Evolutionary conservation across 2,797 vertebrate species (phyloP).

Genomic region (Esox lucius): DNA sequence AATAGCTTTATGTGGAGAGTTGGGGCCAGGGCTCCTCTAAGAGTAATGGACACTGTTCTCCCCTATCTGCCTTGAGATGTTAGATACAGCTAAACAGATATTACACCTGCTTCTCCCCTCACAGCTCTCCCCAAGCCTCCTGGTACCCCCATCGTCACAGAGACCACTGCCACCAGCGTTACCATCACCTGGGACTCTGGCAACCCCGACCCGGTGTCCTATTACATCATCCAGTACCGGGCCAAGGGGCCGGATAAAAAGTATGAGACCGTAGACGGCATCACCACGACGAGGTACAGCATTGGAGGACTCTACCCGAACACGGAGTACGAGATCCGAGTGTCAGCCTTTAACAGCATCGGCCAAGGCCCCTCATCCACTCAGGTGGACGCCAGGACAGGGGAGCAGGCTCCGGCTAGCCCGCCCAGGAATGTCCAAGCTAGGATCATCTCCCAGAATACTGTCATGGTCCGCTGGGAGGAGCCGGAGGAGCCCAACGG

Average conservation of each 20-base stretch:
- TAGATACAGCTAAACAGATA: background rate
- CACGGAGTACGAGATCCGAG: conserved; percentile 95
- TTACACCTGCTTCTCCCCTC: conserved; percentile 35
- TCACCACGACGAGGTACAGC: conserved; percentile 98
- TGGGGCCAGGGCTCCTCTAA: conserved; percentile 86
- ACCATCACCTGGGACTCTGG: conserved; percentile 99
- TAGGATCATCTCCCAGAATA: conserved; percentile 89
- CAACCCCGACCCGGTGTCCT: conserved; percentile 94
- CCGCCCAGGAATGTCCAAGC: conserved; percentile 93
- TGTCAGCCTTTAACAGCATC: conserved; percentile 95
- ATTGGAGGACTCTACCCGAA: conserved; percentile 98
- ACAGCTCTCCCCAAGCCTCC: conserved; percentile 95
- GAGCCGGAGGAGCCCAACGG: conserved; percentile 97
- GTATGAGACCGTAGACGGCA: conserved; percentile 94
- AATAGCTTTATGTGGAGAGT: background rate
- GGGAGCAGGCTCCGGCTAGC: conserved; percentile 94
- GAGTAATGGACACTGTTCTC: conserved; percentile 77
- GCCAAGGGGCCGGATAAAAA: conserved; percentile 94
- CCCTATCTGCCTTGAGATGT: background rate
- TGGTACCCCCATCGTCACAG: conserved; percentile 90
- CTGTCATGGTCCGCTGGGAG: conserved; percentile 97
- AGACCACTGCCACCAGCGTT: conserved; percentile 96
- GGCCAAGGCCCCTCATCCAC: conserved; percentile 93
- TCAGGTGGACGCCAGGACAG: conserved; percentile 90
- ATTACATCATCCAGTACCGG: conserved; percentile 97